Base-by-base conservation (phyloP, 2,113 vertebrate genomes). In the Recurvirostra avosetta region DNA sequence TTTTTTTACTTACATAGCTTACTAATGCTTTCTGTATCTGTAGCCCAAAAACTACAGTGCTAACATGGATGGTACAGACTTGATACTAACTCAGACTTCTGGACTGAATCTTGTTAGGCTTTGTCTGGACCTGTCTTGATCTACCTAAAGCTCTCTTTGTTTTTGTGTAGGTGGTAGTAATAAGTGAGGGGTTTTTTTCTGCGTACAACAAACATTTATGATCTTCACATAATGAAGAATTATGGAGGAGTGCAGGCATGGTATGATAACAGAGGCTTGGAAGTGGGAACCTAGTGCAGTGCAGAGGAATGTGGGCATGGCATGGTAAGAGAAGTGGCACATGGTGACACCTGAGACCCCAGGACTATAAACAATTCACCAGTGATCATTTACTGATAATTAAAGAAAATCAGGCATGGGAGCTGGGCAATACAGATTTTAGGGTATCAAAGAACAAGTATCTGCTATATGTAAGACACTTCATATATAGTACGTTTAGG, bases 401-500 rank as follows among this genome's bases (percentile, higher is more conserved):
- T 63, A 55, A 41, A 78, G 62, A 30, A 72, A 72, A 90, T 15
- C 18, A 27, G 13, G 3, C 3, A 12, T 47, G 36, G 32, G 18
- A 61, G 5, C 11, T 40, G 59, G 12, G 20, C 23, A 70, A 27
- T 20, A 27, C 14, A 53, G 14, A 17, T 41, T 66, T 91, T 91
- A 76, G 7, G 20, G 15, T 62, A 25, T 43, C 8, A 68, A 22
- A 73, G 34, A 80, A 18, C 11, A 62, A 34, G 3, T 25, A 40
- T 65, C 18, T 1, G 0, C 21, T 62, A 19, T 27, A 34, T 18
- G 4, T 36, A 53, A 67, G n/a, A 45, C 3, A 26, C 15, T 15
- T 27, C 4, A 9, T 18, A 36, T 4, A 1, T 6, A 5, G 1
- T 32, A 19, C 1, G 1, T 72, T 88, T 29, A 55, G 62, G 6